Base-by-base conservation (phyloP, 2,888 invertebrate genomes). In the Chrysodeixis includens region DNA sequence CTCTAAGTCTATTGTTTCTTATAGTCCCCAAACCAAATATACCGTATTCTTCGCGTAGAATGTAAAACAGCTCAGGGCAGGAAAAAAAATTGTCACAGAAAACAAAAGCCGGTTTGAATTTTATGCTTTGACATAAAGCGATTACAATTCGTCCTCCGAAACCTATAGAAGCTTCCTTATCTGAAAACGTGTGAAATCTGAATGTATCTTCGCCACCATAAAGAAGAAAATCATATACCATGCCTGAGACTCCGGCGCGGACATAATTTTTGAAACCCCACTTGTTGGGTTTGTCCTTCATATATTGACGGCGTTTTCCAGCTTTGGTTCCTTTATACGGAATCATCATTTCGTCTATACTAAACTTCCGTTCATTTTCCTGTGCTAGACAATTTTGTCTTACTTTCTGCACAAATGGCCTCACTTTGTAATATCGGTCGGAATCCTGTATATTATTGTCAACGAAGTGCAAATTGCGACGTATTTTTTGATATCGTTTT, bases 191-290 rank as follows among this genome's bases (percentile, higher is more conserved):
- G 16, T 46, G 35, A 1, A 12, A 56, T 1, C 67, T 32, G n/a
- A 69, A 69, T 1, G 68, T 68, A 18, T 69, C 68, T 9, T 69
- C 54, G 0, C 61, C 68, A 9, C 51, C 67, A 30, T 67, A 67
- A 9, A 62, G 10, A 4, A 79, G 0, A 68, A 88, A 88, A 66
- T 88, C 87, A 60, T 87, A 88, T 20, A 87, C 79, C 16, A 88
- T 79, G 0, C 86, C 88, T 20, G 76, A 74, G 6, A 84, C 71
- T 3, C 86, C 85, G 49, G 85, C 81, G 14, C 86, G 49, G 0
- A 83, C 83, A 63, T 79, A 83, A 18, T 83, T 80, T 73, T 88
- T 87, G 26, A 84, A 83, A 1, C 88, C 86, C 85, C 86, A 88
- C 56, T 87, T 86, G 4, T 72, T 78, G 0, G 86, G 86, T 30